phyloP scores from a whole-genome alignment of 1,140 invertebrate genomes.

The Leptoteleia sp. region DNA sequence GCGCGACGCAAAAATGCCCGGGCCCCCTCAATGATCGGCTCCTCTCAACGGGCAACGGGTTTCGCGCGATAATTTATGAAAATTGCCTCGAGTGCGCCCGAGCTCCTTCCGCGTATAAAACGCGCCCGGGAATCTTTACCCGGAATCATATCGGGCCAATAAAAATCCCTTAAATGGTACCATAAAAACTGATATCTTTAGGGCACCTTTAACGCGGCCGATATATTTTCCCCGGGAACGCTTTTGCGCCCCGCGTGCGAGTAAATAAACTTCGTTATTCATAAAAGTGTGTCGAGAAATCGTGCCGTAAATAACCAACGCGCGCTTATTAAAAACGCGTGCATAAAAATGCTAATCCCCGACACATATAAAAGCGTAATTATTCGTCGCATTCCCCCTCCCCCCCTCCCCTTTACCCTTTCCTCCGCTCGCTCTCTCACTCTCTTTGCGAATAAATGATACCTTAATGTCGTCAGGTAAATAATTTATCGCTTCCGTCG shows the following conservation, averaged over 20 bases:
- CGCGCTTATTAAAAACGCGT: slow-evolving; percentile 25
- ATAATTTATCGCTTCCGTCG: slow-evolving; percentile 5
- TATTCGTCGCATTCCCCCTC: slow-evolving; percentile 16
- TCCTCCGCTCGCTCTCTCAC: too few relatives aligned
- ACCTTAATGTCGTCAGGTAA: slow-evolving; percentile 37
- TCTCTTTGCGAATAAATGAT: slow-evolving; percentile 15
- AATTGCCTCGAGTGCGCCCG: not conserved
- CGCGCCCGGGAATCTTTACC: not conserved
- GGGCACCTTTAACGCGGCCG: not conserved
- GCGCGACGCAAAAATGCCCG: slow-evolving; percentile 32
- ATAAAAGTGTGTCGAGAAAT: slow-evolving; percentile 33
- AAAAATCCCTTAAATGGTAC: slow-evolving; percentile 20
- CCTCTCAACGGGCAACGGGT: slow-evolving; percentile 12
- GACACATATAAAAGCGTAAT: slow-evolving; percentile 34
- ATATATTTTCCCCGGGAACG: slow-evolving; percentile 9
- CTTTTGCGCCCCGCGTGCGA: not conserved
- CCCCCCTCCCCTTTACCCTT: too few relatives aligned
- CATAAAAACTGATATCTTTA: slow-evolving; percentile 18
- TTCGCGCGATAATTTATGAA: slow-evolving; percentile 19
- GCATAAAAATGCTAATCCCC: slow-evolving; percentile 35
- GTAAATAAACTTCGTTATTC: slow-evolving; percentile 32
- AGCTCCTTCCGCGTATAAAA: not conserved
- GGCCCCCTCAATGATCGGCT: slow-evolving; percentile 30
- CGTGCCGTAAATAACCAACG: slow-evolving; percentile 23
- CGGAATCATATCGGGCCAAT: slow-evolving; percentile 2